Conservation (phyloP, 2,113 vertebrate species). For the Entomyzon cyanotis region DNA sequence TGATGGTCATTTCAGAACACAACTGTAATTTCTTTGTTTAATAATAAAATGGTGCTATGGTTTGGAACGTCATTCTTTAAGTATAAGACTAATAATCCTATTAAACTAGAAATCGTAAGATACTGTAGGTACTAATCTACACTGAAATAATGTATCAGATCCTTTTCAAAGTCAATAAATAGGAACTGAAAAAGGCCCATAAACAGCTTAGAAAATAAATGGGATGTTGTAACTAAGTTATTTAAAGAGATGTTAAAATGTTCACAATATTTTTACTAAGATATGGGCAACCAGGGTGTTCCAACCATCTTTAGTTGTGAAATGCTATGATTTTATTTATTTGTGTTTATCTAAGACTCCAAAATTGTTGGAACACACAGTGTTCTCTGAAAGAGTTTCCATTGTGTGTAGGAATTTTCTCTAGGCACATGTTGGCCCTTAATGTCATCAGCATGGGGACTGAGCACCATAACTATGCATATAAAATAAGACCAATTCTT, state of each 20-base stretch:
- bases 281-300: background rate
- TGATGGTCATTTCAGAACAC: background rate
- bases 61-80: background rate
- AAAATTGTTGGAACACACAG: background rate
- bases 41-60: background rate
- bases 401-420: background rate
- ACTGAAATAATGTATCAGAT: background rate
- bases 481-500: background rate
- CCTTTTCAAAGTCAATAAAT: background rate
- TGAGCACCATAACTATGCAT: background rate
- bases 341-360: background rate
- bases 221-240: background rate
- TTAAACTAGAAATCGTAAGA: constrained; percentile 5
- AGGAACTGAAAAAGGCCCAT: background rate
- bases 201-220: background rate
- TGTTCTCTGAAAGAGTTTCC: background rate
- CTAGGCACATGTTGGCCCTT: background rate
- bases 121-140: background rate
- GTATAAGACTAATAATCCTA: constrained; percentile 1
- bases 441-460: background rate
- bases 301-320: background rate
- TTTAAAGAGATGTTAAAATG: background rate
- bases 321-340: background rate
- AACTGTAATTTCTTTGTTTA: constrained; percentile 9
- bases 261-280: background rate